A percentile compares a stretch with the other conserved stretches of the same genome.
These are phyloP conservation scores for Calliopum simillimum DNA, from an alignment of 2,888 invertebrate genomes.

Conservation along the genomic window DNA sequence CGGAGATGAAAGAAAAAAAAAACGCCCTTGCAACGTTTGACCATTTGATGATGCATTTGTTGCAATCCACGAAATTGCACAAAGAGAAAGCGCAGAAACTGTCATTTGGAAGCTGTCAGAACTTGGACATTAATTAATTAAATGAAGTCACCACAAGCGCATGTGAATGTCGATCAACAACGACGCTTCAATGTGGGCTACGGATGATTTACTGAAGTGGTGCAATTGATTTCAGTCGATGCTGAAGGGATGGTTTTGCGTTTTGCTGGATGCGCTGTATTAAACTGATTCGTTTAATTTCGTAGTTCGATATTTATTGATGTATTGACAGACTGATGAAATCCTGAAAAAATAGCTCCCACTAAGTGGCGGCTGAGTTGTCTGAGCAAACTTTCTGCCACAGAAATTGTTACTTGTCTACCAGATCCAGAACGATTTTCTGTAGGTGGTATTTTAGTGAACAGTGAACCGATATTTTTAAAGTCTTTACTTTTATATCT, in stretches of 20 bases:
- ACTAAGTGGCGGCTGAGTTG: too few relatives aligned
- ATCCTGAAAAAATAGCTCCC: too few relatives aligned
- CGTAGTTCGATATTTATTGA: background rate
- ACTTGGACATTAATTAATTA: slow-evolving; percentile 26
- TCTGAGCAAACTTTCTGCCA: too few relatives aligned
- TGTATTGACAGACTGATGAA: too few relatives aligned
- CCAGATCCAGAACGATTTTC: too few relatives aligned
- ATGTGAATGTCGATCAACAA: background rate
- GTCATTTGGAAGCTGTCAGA: slow-evolving; percentile 23
- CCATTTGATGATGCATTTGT: background rate
- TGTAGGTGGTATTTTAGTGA: too few relatives aligned
- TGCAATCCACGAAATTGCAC: too few relatives aligned
- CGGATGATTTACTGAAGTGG: background rate
- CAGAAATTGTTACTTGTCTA: too few relatives aligned
- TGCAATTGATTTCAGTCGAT: too few relatives aligned
- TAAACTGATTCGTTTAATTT: background rate
- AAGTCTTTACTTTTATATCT: too few relatives aligned
- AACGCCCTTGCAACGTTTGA: slow-evolving; percentile 10
- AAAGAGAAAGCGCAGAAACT: background rate
- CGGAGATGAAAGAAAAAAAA: background rate
- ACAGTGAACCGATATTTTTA: too few relatives aligned
- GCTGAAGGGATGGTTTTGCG: too few relatives aligned
- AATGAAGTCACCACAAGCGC: slow-evolving; percentile 18
- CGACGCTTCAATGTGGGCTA: background rate
- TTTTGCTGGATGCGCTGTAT: background rate